Base-by-base conservation (phyloP, 1,140 invertebrate genomes). In the Leptopilina clavipes region DNA sequence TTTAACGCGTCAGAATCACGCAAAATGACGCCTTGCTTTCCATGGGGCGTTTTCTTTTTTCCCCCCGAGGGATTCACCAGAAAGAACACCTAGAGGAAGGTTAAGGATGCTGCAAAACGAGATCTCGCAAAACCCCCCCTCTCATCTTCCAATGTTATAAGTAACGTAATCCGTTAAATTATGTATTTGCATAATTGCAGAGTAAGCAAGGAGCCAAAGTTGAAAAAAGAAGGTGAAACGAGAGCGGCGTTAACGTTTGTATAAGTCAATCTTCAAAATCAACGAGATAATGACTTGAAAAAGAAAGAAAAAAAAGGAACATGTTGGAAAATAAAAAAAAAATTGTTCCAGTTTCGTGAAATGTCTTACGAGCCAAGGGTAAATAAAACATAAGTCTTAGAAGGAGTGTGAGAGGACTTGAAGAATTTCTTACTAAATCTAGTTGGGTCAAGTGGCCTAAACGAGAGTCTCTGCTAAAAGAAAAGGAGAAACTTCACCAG, bases 1-100 rank as follows among this genome's bases (percentile, higher is more conserved):
- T 82, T 81, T 83, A 86, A 86, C 80, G 75, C 77, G 79, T 79
- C 75, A n/a, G 48, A 78, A 80, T 84, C 84, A 86, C 83, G 85
- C 85, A 75, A 86, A 71, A 70, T 70, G 59, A 54, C 70, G 72
- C 65, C 40, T 44, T 56, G 70, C 37, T 8, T 59, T 17, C 31
- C 31, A 72, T n/a, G 22, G 70, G 18, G 72, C 19, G 11, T 73
- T 73, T 73, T 54, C 9, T 73, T 59, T 31, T 19, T n/a, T n/a
- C n/a, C 56, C 54, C 56, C 56, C 10, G 56, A 25, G 22, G 19
- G 56, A 25, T n/a, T n/a, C n/a, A n/a, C n/a, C n/a, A n/a, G n/a
- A n/a, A n/a, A n/a, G n/a, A n/a, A n/a, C n/a, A 19, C 56, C 56
- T 59, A 19, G 18, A 59, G 56, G 18, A 59, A 59, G 56, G 22